These are phyloP conservation scores for Poicephalus gulielmi DNA, from an alignment of 2,113 vertebrate genomes.

Conservation along the genomic window DNA sequence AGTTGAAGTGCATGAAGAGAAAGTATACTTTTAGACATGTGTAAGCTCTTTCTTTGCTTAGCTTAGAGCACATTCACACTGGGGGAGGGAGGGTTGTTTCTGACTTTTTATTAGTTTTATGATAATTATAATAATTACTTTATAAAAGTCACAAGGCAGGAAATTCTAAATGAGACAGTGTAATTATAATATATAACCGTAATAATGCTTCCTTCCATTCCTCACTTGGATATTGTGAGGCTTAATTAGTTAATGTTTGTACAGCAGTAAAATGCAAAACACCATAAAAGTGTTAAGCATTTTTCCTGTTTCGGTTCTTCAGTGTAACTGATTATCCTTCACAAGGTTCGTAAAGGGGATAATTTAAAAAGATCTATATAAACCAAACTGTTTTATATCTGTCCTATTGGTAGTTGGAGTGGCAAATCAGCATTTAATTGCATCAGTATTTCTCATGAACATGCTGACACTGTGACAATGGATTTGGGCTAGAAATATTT, in stretches of 20 bases:
- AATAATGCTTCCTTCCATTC: conserved; percentile 54
- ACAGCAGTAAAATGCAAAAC: conserved; percentile 34
- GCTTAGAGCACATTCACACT: not conserved
- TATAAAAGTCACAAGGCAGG: conserved; percentile 43
- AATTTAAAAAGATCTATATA: not conserved
- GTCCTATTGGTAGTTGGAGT: conserved; percentile 15
- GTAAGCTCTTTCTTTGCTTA: not conserved
- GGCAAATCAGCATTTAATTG: conserved; percentile 38
- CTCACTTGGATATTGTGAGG: conserved; percentile 46
- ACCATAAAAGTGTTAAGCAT: conserved; percentile 3
- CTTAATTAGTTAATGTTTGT: conserved; percentile 60
- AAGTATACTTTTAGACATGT: not conserved
- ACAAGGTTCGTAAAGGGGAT: not conserved
- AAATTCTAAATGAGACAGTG: conserved; percentile 43
- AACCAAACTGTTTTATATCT: conserved; percentile 5
- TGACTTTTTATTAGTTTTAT: conserved; percentile 50
- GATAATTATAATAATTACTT: conserved; percentile 40
- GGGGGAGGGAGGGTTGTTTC: not conserved
- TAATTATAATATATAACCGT: conserved; percentile 49
- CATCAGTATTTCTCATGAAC: conserved; percentile 5
- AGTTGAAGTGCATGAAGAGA: not conserved
- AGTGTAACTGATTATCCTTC: not conserved
- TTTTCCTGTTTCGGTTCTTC: not conserved
- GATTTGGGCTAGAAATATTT: conserved; percentile 51
- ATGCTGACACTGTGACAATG: conserved; percentile 2